Evolutionary conservation across 1,140 invertebrate genomes (phyloP).

Genomic region (Polypedilum pembai): DNA sequence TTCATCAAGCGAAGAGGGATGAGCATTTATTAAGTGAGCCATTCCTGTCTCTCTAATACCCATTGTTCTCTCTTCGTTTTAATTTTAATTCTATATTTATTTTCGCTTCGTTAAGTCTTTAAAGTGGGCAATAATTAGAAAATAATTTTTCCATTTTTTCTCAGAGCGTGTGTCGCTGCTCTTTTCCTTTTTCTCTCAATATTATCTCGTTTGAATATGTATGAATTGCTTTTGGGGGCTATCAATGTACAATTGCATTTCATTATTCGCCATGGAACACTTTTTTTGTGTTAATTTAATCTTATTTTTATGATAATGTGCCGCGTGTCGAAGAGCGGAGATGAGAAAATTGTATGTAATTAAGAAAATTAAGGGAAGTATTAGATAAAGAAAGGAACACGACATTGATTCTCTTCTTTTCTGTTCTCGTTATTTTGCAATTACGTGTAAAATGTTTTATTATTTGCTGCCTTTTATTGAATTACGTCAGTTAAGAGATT

Average conservation of each 20-base stretch:
- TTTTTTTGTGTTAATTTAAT: conserved; percentile 27
- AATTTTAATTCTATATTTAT: conserved; percentile 20
- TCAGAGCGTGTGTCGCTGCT: too few relatives aligned
- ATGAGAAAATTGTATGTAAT: conserved; percentile 19
- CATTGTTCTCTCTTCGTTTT: conserved; percentile 11
- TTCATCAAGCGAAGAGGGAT: background rate
- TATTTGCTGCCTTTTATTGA: too few relatives aligned
- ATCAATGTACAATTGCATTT: conserved; percentile 18
- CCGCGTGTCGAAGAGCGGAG: conserved; percentile 14
- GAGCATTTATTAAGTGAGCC: conserved; percentile 11
- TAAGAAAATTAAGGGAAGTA: conserved; percentile 7
- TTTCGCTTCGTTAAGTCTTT: conserved; percentile 12
- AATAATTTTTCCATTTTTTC: background rate
- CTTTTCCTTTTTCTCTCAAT: background rate
- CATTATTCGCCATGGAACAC: conserved; percentile 7
- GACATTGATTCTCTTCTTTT: background rate
- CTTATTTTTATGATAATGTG: conserved; percentile 27
- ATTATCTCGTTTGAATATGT: background rate
- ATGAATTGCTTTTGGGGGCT: too few relatives aligned
- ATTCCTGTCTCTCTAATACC: background rate
- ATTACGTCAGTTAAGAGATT: too few relatives aligned
- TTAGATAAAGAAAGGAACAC: background rate
- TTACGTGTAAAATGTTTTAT: too few relatives aligned
- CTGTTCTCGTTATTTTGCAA: too few relatives aligned
- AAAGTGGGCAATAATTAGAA: conserved; percentile 18